Conservation (phyloP, 1,140 invertebrate genomes). For the Drosophila arawakana region DNA sequence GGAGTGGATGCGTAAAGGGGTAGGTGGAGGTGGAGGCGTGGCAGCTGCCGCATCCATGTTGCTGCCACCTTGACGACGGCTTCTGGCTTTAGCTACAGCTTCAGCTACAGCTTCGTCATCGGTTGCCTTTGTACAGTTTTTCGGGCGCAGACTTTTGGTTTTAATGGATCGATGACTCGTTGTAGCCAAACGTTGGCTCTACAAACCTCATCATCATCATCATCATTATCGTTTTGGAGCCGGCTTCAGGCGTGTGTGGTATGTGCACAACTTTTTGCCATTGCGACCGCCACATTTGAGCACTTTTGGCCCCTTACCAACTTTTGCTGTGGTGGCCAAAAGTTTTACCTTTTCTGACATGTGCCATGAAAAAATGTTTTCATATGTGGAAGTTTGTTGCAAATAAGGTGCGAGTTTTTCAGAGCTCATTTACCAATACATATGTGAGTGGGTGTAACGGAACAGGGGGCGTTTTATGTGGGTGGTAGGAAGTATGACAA, state of each 20-base stretch:
- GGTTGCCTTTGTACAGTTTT: slow-evolving; percentile 49
- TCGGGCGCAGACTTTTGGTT: slow-evolving; percentile 77
- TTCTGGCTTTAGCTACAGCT: slow-evolving; percentile 13
- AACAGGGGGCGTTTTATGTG: slow-evolving; percentile 12
- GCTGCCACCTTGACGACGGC: slow-evolving; percentile 15
- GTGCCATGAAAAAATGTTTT: slow-evolving; percentile 45
- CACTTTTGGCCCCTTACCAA: slow-evolving; percentile 22
- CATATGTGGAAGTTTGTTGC: slow-evolving; percentile 13
- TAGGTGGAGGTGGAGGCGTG: slow-evolving; percentile 12
- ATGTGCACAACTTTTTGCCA: slow-evolving; percentile 32
- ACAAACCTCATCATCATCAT: slow-evolving; percentile 10
- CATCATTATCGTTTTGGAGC: slow-evolving; percentile 14
- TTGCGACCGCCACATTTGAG: slow-evolving; percentile 27
- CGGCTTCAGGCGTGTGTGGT: slow-evolving; percentile 5
- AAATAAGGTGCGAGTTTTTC: background rate
- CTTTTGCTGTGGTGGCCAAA: slow-evolving; percentile 39
- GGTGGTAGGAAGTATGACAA: slow-evolving; percentile 10
- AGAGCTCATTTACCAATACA: slow-evolving; percentile 2
- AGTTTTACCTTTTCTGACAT: slow-evolving; percentile 45
- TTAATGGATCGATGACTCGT: slow-evolving; percentile 81
- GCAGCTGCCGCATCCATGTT: slow-evolving; percentile 56
- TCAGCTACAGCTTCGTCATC: slow-evolving; percentile 1
- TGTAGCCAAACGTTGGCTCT: slow-evolving; percentile 18
- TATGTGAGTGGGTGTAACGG: slow-evolving; percentile 2
- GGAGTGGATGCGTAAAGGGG: background rate